Evolutionary conservation across 2,797 vertebrate genomes (phyloP), one percentile per base, ranked within the genome.

Genomic region (Sphaeramia orbicularis): DNA sequence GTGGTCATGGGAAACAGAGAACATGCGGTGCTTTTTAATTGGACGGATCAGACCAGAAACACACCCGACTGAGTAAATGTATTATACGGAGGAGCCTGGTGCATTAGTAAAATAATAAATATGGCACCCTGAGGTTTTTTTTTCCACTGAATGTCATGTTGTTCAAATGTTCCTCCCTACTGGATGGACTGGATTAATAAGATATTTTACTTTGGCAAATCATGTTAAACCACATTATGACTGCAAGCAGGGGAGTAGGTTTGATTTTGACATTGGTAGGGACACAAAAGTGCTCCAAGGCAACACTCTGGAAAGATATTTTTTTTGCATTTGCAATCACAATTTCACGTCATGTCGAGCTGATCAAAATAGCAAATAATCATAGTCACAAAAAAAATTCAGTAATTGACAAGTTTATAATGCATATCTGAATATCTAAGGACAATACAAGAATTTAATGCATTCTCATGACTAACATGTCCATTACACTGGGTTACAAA

Each of bases 1-100:
- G 61, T 47, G 59, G 30, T 32, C 8, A 19, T 55, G 40, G 51
- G 65, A 56, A 44, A 15, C 5, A 1, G 37, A 61, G 54, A 75
- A 38, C 71, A 84, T 55, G 71, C 45, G 4, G 61, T 42, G 74
- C 40, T 65, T 85, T 81, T 77, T 66, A 74, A 78, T 32, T 82
- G 70, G 57, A 79, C 45, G 40, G 59, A 73, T 32, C 41, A 53
- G 62, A 67, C 58, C 52, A 75, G 69, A 78, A 71, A 73, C 48
- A 66, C n/a, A 3, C 30, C 55, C 59, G 10, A 4, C 66, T 0
- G 37, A 60, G 67, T 24, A 50, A 35, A 12, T 63, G 67, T 58
- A 76, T 76, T 49, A 51, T 40, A 71, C 16, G 6, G 14, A 53
- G n/a, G 38, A 51, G 41, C 50, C 30, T 13, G 42, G 7, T 47